Percentiles rank a stretch among this genome's conserved stretches.
Evolutionary conservation across 2,888 invertebrate species (phyloP).

Genomic region (Pammene aurita): DNA sequence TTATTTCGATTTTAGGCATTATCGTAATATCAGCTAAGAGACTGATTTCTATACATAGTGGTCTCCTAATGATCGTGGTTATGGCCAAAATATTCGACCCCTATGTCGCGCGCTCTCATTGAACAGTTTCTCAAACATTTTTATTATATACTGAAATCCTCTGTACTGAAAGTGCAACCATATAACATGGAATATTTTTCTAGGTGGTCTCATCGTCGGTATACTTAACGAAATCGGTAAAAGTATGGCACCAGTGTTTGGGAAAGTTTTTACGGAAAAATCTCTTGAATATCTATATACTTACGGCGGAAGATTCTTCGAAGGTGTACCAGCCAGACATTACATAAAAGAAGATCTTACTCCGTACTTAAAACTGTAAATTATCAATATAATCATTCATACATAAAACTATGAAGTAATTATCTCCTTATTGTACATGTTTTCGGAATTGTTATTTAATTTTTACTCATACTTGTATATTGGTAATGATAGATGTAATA

Average conservation of each 20-base stretch:
- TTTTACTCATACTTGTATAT: no score
- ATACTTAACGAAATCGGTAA: conserved; percentile 23
- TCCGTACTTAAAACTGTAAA: neutral
- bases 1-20: neutral
- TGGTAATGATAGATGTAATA: no score
- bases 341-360: conserved; percentile 33
- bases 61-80: no score
- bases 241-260: conserved; percentile 15
- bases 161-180: no score
- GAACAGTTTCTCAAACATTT: no score
- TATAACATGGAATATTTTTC: neutral
- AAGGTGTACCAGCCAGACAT: conserved; percentile 28
- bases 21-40: neutral
- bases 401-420: no score
- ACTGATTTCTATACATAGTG: neutral
- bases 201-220: conserved; percentile 7
- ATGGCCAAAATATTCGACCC: no score
- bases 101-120: no score
- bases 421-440: no score
- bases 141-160: no score
- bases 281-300: conserved; percentile 6
- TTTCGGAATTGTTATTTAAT: no score
- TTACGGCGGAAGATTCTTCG: conserved; percentile 17
- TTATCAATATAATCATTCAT: no score
- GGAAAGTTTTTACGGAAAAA: conserved; percentile 19